phyloP scores from a whole-genome alignment of 2,113 vertebrate species.

The Geococcyx californianus region DNA sequence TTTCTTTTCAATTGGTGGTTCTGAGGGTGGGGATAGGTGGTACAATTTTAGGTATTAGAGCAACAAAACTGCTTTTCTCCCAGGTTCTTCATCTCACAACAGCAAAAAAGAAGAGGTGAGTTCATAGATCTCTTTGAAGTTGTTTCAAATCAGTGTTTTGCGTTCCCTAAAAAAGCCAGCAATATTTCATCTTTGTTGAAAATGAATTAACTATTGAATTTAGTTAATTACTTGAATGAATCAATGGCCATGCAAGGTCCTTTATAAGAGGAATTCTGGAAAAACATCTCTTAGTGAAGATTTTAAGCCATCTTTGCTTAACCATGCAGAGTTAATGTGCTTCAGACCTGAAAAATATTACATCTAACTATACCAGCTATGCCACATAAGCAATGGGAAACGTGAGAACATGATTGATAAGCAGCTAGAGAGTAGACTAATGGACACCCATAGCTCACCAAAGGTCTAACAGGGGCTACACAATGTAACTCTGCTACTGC shows the following conservation, averaged over 20 bases:
- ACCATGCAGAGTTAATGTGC: neutral
- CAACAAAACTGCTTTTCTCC: neutral
- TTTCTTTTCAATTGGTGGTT: neutral
- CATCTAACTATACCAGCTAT: neutral
- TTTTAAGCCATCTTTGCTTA: neutral
- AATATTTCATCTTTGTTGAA: neutral
- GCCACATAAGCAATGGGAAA: neutral
- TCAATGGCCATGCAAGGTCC: neutral
- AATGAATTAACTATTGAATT: neutral
- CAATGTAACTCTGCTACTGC: neutral
- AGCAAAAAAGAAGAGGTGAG: neutral
- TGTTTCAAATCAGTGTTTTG: neutral
- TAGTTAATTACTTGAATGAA: neutral
- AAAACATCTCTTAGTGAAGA: neutral
- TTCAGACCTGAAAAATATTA: neutral
- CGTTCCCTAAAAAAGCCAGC: neutral
- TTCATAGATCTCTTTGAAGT: neutral
- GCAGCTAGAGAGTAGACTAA: neutral
- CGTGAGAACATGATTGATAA: neutral
- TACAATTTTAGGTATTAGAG: neutral
- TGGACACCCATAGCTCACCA: neutral
- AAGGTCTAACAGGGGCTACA: neutral
- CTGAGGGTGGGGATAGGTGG: fast-evolving
- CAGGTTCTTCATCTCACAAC: neutral
- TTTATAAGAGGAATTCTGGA: neutral